These are phyloP conservation scores for Anoplopoma fimbria DNA, from an alignment of 2,113 vertebrate species.

Conservation along the genomic window DNA sequence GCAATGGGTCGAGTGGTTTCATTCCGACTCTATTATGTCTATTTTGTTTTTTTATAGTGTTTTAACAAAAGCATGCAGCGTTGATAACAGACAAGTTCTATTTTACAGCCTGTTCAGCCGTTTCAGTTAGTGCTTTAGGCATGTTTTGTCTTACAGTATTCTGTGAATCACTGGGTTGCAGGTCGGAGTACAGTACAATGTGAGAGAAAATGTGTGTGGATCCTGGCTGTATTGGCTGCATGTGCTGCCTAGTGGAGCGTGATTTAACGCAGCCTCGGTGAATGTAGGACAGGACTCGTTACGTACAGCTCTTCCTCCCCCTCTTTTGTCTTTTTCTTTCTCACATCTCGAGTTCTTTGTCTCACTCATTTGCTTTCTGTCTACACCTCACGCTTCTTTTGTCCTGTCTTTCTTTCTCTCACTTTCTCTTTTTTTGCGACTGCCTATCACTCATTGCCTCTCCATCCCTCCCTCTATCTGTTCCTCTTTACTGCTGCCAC, in stretches of 20 bases:
- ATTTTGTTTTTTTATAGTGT: slow-evolving; percentile 19
- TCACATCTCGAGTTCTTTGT: background rate
- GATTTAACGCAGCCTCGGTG: slow-evolving; percentile 64
- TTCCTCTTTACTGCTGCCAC: slow-evolving; percentile 23
- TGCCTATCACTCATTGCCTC: slow-evolving; percentile 33
- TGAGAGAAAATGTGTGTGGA: slow-evolving; percentile 17
- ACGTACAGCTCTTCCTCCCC: slow-evolving; percentile 45
- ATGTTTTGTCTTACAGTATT: background rate
- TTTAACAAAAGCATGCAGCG: background rate
- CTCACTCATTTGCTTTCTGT: slow-evolving; percentile 13
- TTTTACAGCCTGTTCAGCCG: background rate
- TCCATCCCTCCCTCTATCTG: background rate
- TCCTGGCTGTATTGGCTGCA: slow-evolving; percentile 10
- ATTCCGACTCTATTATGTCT: slow-evolving; percentile 31
- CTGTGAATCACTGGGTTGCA: slow-evolving; percentile 28
- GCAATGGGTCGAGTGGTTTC: background rate
- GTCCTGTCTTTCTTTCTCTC: background rate
- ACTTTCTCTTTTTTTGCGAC: slow-evolving; percentile 23
- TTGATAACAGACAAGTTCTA: slow-evolving; percentile 14
- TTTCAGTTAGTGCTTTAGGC: slow-evolving; percentile 9
- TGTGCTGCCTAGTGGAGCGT: slow-evolving; percentile 61
- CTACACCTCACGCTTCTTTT: slow-evolving; percentile 13
- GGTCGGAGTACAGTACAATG: slow-evolving; percentile 25
- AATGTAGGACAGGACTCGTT: slow-evolving; percentile 73
- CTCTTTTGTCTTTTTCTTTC: slow-evolving; percentile 33